A percentile compares a stretch with the other conserved stretches of the same genome.
These are phyloP conservation scores for Fratercula arctica DNA, from an alignment of 2,797 vertebrate genomes.

Conservation along the genomic window DNA sequence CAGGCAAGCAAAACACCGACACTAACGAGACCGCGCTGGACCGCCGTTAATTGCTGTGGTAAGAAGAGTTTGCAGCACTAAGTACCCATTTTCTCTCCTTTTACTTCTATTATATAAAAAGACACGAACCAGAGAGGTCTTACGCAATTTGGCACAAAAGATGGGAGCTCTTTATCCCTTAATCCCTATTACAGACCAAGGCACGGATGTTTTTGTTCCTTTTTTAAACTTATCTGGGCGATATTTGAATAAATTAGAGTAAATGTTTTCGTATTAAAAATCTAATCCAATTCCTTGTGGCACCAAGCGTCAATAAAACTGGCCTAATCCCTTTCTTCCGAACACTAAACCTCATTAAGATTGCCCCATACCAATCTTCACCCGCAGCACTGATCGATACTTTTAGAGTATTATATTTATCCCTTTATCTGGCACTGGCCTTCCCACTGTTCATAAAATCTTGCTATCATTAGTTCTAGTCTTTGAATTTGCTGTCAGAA, in stretches of 20 bases:
- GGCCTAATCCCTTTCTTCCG: not conserved
- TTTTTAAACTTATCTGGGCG: not conserved
- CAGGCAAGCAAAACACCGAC: not conserved
- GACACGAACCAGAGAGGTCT: not conserved
- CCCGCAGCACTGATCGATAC: too few species aligned
- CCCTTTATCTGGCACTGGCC: not conserved
- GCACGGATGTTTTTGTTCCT: fast-evolving
- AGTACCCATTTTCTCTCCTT: not conserved
- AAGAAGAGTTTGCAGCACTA: not conserved
- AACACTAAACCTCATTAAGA: not conserved
- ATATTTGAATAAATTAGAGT: not conserved
- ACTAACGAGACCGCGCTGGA: fast-evolving
- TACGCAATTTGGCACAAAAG: not conserved
- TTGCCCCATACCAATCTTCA: not conserved
- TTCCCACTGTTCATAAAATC: not conserved
- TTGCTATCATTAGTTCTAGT: not conserved
- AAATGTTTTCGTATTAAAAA: not conserved
- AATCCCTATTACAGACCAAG: not conserved
- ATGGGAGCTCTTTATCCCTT: not conserved
- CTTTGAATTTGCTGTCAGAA: not conserved
- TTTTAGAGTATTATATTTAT: not conserved
- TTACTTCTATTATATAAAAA: not conserved
- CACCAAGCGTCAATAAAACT: not conserved
- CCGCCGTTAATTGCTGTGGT: not conserved
- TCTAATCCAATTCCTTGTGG: not conserved